Base-by-base conservation (phyloP, 2,113 vertebrate species). In the Perca flavescens region DNA sequence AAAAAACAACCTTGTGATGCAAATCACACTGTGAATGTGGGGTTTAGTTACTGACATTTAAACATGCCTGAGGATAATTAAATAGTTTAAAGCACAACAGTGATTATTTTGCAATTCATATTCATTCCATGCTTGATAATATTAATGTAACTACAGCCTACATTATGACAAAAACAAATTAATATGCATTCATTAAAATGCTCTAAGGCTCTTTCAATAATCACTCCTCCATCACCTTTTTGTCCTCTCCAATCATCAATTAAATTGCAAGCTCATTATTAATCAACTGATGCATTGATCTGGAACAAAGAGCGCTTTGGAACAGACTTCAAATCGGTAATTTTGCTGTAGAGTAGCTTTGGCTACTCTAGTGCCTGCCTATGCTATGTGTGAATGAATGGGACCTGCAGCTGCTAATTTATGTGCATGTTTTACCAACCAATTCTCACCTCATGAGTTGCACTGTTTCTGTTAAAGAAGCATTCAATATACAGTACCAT, bases 131-230 rank as follows among this genome's bases (percentile, higher is more conserved):
- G 52, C 15, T 57, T 63, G 12, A 49, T 28, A 52, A 66, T 63
- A 73, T 61, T 25, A 54, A 57, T 17, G 15, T 36, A n/a, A 14
- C 31, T 1, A 19, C 28, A 14, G 10, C 60, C 54, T 81, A 5
- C 17, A 75, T 40, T 28, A 34, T 53, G 34, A 57, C 54, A 16
- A 49, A 66, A 54, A 34, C 46, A 77, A 52, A 56, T 22, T 67
- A 64, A 74, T 78, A 63, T 74, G 76, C 21, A 54, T 68, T 77
- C 43, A 75, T 79, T 79, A 81, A 81, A 75, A 86, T 79, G 49
- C 68, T 74, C 2, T 14, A 28, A 66, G 40, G 50, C 53, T 57
- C 14, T 50, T 34, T 50, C 36, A 56, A 31, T 66, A 57, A 83
- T 71, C 36, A 54, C 43, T 52, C 25, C 22, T 53, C 49, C 21